Percentiles rank a stretch among this genome's conserved stretches.
Evolutionary conservation across 1,140 invertebrate species (phyloP).

Genomic region (Bicyclus anynana): DNA sequence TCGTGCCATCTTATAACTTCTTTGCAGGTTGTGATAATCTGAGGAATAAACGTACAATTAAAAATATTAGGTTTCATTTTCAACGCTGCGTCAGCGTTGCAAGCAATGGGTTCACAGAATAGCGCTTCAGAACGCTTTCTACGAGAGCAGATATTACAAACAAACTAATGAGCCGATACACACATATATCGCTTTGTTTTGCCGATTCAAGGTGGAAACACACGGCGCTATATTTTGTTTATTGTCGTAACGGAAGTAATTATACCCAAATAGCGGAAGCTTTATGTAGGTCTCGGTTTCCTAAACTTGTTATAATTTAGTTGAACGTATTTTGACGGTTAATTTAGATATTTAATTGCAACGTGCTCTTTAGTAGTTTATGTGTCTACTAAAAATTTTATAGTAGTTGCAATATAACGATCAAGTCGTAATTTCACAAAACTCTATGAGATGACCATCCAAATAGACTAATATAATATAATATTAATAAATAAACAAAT

Average conservation of each 20-base stretch:
- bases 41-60: too few relatives aligned
- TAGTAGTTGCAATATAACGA: too few relatives aligned
- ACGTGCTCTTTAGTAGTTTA: too few relatives aligned
- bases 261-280: not conserved
- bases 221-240: not conserved
- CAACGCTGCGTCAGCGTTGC: not conserved
- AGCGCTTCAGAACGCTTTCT: conserved; percentile 10
- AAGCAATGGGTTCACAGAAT: not conserved
- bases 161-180: conserved; percentile 33
- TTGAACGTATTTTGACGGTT: not conserved
- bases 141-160: conserved; percentile 12
- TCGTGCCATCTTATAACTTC: too few relatives aligned
- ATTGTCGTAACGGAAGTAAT: not conserved
- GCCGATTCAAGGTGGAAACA: conserved; percentile 16
- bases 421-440: too few relatives aligned
- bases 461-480: too few relatives aligned
- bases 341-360: not conserved
- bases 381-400: too few relatives aligned
- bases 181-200: conserved; percentile 25
- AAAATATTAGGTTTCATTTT: not conserved
- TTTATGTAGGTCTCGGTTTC: not conserved
- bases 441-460: too few relatives aligned
- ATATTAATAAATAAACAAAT: too few relatives aligned
- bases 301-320: not conserved
- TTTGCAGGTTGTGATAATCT: too few relatives aligned